Evolutionary conservation across 1,140 invertebrate genomes (phyloP), one percentile per base, ranked within the genome.

Genomic region (Drosophila mauritiana): DNA sequence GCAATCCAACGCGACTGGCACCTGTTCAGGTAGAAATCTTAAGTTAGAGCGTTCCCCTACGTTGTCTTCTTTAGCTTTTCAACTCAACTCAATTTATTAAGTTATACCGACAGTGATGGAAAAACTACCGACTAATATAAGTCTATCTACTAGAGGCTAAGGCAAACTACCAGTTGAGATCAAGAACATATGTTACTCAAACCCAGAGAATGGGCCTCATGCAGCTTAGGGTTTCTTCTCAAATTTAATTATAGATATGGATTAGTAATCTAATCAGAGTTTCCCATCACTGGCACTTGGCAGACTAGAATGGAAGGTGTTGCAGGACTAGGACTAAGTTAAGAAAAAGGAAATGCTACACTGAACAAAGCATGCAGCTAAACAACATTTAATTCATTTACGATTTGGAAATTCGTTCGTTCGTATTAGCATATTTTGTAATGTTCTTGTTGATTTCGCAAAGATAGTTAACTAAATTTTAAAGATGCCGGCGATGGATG

Each of bases 1-100:
- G 90, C 54, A 91, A 53, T 37, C 90, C 90, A 5, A 83, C 90
- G 17, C 90, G 86, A 68, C 90, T 91, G 53, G 83, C 54, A 73
- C 90, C 90, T 91, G 46, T 37, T 45, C 15, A n/a, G 20, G 25
- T 34, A 17, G 17, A 13, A 6, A 37, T 27, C 20, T 54, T 4
- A 25, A n/a, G 20, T 20, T 34, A 37, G 15, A 15, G 17, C 12
- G 17, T 40, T 27, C 1, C 5, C 37, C 43, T 1, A 17, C 15
- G 3, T 34, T 17, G 5, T 17, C 34, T 39, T n/a, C 20, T 8
- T 46, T 58, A 31, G 37, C 45, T 59, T 73, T 49, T 45, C 52
- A 64, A 73, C 78, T 86, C 78, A 86, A 86, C 82, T 74, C 83
- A 85, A 85, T 64, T 51, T 75, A 65, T 42, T 61, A 72, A 86